Evolutionary conservation across 2,888 invertebrate species (phyloP).

Genomic region (Synanthedon andrenaeformis): DNA sequence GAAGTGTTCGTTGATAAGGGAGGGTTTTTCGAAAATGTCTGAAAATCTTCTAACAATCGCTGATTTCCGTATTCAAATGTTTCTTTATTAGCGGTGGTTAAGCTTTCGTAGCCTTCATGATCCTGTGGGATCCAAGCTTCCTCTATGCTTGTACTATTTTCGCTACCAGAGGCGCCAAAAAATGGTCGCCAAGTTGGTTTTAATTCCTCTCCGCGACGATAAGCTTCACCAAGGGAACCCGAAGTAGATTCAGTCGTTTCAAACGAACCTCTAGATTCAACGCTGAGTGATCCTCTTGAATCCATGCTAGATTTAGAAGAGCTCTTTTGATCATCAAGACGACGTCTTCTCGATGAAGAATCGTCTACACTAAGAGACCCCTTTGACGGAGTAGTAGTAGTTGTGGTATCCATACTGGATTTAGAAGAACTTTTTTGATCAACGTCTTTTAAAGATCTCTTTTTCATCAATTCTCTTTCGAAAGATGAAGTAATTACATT

Average conservation of each 20-base stretch:
- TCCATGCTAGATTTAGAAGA: constrained; percentile 75
- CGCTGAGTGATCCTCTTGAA: constrained; percentile 73
- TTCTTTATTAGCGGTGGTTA: constrained; percentile 55
- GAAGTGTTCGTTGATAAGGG: constrained; percentile 60
- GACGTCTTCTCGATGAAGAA: constrained; percentile 54
- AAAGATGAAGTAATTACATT: constrained; percentile 60
- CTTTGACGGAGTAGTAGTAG: constrained; percentile 61
- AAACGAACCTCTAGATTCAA: constrained; percentile 78
- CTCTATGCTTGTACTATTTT: constrained; percentile 87
- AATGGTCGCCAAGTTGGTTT: constrained; percentile 87
- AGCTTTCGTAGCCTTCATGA: constrained; percentile 73
- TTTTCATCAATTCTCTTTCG: constrained; percentile 53
- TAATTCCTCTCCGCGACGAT: constrained; percentile 76
- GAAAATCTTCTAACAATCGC: constrained; percentile 58
- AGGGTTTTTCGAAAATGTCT: constrained; percentile 62
- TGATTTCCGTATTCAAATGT: constrained; percentile 57
- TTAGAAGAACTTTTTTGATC: constrained; percentile 70
- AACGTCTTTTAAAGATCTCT: constrained; percentile 51
- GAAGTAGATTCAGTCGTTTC: constrained; percentile 81
- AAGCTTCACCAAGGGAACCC: constrained; percentile 79
- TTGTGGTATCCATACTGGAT: constrained; percentile 69
- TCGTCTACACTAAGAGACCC: constrained; percentile 66
- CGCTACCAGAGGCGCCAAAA: constrained; percentile 80
- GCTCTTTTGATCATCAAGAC: constrained; percentile 64
- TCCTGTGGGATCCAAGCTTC: constrained; percentile 86